Evolutionary conservation across 2,888 invertebrate genomes (phyloP), one percentile per base, ranked within the genome.

Genomic region (Limenitis arthemis): DNA sequence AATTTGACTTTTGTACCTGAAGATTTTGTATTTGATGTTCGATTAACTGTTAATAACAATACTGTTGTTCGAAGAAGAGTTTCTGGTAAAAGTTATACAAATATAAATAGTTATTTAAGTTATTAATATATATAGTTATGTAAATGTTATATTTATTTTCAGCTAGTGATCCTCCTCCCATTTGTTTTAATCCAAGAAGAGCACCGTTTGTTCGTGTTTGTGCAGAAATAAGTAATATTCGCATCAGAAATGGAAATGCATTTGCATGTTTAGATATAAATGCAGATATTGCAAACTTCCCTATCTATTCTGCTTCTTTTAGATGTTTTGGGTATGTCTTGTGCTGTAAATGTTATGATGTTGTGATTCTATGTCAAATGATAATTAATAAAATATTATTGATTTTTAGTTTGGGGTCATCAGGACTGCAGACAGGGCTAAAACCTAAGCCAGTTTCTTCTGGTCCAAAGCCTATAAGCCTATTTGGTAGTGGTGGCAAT

Each of bases 1-100:
- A 94, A 94, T 68, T 85, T 95, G 29, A 89, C 90, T 8, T 95
- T 94, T 69, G 87, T 92, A 20, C 93, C 94, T 0, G 94, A 94
- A 63, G 94, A 95, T 61, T 95, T 95, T 71, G 90, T 93, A 31
- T 92, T 95, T 69, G 93, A 93, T 55, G 87, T 94, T 29, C 89
- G 88, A 61, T 80, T 94, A 72, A 86, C 87, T 48, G 88, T 94
- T 65, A 95, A 95, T 65, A 90, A 92, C 61, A 88, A 89, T 54
- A 89, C 93, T 12, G 85, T 94, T 55, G 91, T 92, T 60, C 89
- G 91, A 44, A 90, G 91, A 55, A 89, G 90, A 62, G 86, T 94
- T 52, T 93, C 94, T 63, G 94, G 94, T 88, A 89, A 88, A 47
- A n/a, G n/a, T n/a, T n/a, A n/a, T n/a, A n/a, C n/a, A n/a, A n/a